Conservation (phyloP, 2,888 invertebrate species). For the Hedya salicella region DNA sequence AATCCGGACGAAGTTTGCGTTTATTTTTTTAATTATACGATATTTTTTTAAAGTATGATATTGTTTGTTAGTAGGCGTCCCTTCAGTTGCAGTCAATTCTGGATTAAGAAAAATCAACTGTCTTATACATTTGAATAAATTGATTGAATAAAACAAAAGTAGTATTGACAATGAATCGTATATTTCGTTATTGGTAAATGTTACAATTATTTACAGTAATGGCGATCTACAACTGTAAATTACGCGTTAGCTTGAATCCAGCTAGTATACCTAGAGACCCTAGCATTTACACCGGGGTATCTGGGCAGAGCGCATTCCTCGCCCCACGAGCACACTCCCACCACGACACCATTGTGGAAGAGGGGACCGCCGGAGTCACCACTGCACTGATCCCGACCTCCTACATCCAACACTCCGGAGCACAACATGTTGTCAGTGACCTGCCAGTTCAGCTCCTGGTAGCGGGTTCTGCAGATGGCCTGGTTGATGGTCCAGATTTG, state of each 20-base stretch:
- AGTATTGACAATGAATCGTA: no score
- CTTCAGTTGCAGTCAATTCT: no score
- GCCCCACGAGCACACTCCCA: conserved; percentile 48
- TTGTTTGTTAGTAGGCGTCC: no score
- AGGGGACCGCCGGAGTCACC: conserved; percentile 49
- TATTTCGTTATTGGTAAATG: no score
- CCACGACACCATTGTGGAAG: conserved; percentile 45
- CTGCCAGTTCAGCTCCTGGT: conserved; percentile 3
- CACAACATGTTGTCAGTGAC: conserved; percentile 42
- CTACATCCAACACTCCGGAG: conserved; percentile 34
- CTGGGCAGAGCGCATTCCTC: conserved; percentile 42
- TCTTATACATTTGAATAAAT: no score
- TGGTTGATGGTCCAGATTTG: conserved; percentile 46
- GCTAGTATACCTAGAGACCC: conserved; percentile 44
- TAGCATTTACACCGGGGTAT: conserved; percentile 49
- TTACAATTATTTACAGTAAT: no score
- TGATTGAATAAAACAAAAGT: no score
- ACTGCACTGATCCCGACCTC: conserved; percentile 45
- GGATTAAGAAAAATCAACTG: no score
- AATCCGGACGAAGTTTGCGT: no score
- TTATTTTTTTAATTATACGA: no score
- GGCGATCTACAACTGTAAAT: no score
- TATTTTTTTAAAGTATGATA: no score
- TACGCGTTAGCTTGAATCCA: conserved; percentile 50
- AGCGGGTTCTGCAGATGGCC: conserved; percentile 41